A percentile compares a stretch with the other conserved stretches of the same genome.
Evolutionary conservation across 2,888 invertebrate species (phyloP).

Genomic region (Heliconius sara): DNA sequence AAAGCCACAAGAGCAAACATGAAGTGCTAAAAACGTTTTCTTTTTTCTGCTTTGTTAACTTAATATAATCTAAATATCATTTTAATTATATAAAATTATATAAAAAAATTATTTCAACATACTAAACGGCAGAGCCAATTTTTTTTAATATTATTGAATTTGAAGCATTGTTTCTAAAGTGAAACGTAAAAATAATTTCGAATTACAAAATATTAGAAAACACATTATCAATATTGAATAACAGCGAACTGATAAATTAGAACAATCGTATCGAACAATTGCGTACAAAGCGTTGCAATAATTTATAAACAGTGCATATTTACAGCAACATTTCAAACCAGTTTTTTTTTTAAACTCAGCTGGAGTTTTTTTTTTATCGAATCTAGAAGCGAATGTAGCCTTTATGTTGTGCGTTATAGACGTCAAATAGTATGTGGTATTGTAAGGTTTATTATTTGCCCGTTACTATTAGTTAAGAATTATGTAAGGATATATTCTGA

Average conservation of each 20-base stretch:
- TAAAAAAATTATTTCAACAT: too few relatives aligned
- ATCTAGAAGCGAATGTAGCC: slow-evolving; percentile 19
- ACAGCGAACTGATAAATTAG: slow-evolving; percentile 68
- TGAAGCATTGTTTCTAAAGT: not conserved
- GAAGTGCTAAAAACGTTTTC: not conserved
- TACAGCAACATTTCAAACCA: slow-evolving; percentile 59
- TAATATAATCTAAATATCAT: not conserved
- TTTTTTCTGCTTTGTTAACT: not conserved
- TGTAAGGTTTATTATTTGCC: not conserved
- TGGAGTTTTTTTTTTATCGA: slow-evolving; percentile 18
- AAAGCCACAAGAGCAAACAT: too few relatives aligned
- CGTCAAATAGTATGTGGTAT: not conserved
- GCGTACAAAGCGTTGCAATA: slow-evolving; percentile 66
- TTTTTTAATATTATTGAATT: not conserved
- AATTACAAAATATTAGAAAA: slow-evolving; percentile 42
- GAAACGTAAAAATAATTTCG: not conserved
- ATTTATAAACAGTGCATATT: slow-evolving; percentile 77
- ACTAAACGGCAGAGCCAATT: too few relatives aligned
- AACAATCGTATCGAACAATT: slow-evolving; percentile 67
- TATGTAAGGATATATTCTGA: slow-evolving; percentile 39
- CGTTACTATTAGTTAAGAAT: slow-evolving; percentile 31
- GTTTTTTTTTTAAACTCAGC: slow-evolving; percentile 53
- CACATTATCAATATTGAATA: slow-evolving; percentile 54
- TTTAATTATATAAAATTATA: too few relatives aligned
- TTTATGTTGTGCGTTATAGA: slow-evolving; percentile 19